phyloP scores from a whole-genome alignment of 92 coral and sea anemone genomes.

The Pocillopora grandis region DNA sequence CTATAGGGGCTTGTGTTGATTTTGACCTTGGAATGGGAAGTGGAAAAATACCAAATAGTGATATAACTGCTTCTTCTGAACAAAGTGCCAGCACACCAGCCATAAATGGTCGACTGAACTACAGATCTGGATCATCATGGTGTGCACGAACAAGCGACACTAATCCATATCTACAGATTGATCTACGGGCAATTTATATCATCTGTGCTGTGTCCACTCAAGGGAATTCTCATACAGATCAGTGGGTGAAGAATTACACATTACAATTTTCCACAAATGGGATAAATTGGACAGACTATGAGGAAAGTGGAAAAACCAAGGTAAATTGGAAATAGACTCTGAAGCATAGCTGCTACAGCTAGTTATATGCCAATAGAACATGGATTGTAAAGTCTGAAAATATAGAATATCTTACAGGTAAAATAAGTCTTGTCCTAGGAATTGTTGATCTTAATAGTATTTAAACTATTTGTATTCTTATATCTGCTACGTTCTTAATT shows the following conservation, averaged over 20 bases:
- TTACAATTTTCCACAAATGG: neutral
- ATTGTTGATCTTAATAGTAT: no score
- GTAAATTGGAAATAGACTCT: no score
- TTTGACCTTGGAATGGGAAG: neutral
- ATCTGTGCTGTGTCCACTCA: constrained; percentile 10
- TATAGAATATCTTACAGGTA: no score
- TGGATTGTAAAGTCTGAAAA: no score
- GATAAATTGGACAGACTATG: neutral
- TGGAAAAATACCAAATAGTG: neutral
- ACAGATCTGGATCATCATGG: constrained; percentile 1
- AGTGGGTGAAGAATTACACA: neutral
- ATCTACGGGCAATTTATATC: constrained; percentile 2
- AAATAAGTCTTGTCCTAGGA: no score
- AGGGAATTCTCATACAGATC: neutral
- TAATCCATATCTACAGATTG: constrained; percentile 3
- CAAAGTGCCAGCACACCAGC: neutral
- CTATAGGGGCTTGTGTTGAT: neutral
- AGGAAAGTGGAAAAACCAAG: neutral
- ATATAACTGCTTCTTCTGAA: neutral
- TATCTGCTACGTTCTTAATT: no score
- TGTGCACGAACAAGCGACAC: neutral
- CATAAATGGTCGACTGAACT: neutral
- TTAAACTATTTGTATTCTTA: no score
- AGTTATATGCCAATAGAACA: no score
- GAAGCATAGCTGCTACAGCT: no score